Evolutionary conservation across 2,888 invertebrate genomes (phyloP), one percentile per base, ranked within the genome.

Genomic region (Sarcophaga carnaria): DNA sequence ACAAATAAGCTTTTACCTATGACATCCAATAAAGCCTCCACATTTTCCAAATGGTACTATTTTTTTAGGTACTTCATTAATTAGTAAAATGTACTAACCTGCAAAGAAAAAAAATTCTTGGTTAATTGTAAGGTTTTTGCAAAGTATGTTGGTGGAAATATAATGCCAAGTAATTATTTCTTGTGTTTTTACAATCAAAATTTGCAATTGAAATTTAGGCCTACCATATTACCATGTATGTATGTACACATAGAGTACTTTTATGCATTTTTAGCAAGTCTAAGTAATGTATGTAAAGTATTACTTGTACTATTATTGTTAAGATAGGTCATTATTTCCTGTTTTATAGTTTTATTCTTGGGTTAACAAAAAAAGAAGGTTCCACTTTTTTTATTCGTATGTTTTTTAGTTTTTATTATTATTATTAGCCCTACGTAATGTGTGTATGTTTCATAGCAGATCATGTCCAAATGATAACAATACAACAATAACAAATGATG

Each of bases 241-340:
- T 37, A 37, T 37, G 27, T 27, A 4, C 27, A 37, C 37, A 37
- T 10, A 37, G 2, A 37, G 37, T 37, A 37, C 37, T 37, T 37
- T 37, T 37, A 37, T 37, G 8, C 2, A 8, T 2, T 54, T 54
- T 54, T 5, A 54, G 17, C 54, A 54, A 54, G 14, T 14, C 0
- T 1, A 54, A 14, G 14, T 14, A 49, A 49, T 4, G 49, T 14
- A 49, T 4, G 6, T 37, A 37, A 5, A 37, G 37, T 37, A 14
- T 14, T 14, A 37, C 37, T 22, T 14, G 63, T 60, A 60, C 14
- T 12, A 49, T 59, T 80, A 80, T 59, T 71, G 76, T 87, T 87
- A 87, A 84, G 84, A 79, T 79, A 87, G 87, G 87, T 87, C 87
- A 84, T 81, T 84, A 79, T 87, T 87, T 87, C 81, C 87, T 87